Conservation (phyloP, 2,797 vertebrate species). For the Mareca penelope region DNA sequence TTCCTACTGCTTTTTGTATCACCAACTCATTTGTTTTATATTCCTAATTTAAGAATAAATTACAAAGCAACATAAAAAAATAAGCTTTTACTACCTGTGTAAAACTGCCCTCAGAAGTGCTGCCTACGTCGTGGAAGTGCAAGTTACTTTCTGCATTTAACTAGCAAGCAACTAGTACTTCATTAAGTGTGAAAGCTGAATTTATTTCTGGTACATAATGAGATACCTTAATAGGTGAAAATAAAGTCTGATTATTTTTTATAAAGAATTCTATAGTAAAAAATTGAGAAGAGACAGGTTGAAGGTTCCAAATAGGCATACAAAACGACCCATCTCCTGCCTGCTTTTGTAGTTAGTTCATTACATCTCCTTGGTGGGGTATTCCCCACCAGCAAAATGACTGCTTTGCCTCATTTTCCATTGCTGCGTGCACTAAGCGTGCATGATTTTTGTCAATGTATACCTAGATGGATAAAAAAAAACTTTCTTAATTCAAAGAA, state of each 20-base stretch:
- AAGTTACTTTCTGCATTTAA: slow-evolving; percentile 54
- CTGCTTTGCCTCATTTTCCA: slow-evolving; percentile 75
- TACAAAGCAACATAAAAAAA: slow-evolving; percentile 68
- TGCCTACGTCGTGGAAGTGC: slow-evolving; percentile 35
- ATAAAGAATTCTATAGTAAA: slow-evolving; percentile 32
- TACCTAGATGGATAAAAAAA: slow-evolving; percentile 77
- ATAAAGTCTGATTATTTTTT: slow-evolving; percentile 29
- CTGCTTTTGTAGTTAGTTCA: slow-evolving; percentile 68
- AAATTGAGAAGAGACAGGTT: slow-evolving; percentile 66
- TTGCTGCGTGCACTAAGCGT: slow-evolving; percentile 75
- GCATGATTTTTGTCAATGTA: slow-evolving; percentile 75
- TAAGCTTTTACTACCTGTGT: slow-evolving; percentile 42
- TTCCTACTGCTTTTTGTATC: slow-evolving; percentile 75
- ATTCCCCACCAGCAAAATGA: slow-evolving; percentile 77
- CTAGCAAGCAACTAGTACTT: slow-evolving; percentile 18
- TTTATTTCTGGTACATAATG: slow-evolving; percentile 31
- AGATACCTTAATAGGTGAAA: slow-evolving; percentile 59
- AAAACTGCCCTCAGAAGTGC: slow-evolving; percentile 43
- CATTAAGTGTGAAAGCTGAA: slow-evolving; percentile 22
- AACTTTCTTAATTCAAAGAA: slow-evolving; percentile 73
- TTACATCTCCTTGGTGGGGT: slow-evolving; percentile 73
- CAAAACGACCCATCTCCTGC: slow-evolving; percentile 65
- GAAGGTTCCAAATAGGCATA: slow-evolving; percentile 60
- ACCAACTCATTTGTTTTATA: slow-evolving; percentile 60
- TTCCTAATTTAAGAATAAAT: slow-evolving; percentile 56